Percentiles rank a stretch among this genome's conserved stretches.
These are phyloP conservation scores for Chymomyza procnemis DNA, from an alignment of 2,888 invertebrate genomes.

Conservation along the genomic window DNA sequence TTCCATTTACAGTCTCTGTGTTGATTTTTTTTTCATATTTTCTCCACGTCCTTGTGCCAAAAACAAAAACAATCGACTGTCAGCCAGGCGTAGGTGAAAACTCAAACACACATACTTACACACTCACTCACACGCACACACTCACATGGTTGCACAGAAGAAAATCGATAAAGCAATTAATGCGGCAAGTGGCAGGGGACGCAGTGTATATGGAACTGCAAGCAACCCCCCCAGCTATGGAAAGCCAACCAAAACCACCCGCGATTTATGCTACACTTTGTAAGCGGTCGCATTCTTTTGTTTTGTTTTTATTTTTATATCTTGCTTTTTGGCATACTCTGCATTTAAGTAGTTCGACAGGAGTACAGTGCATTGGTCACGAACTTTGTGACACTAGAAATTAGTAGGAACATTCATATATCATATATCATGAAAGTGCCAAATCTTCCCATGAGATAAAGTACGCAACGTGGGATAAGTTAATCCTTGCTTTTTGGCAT, in stretches of 20 bases:
- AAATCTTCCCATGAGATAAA: too few relatives aligned
- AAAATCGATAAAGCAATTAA: constrained; percentile 75
- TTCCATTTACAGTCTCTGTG: constrained; percentile 25
- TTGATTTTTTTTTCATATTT: constrained; percentile 46
- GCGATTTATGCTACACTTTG: constrained; percentile 6
- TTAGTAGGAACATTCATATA: too few relatives aligned
- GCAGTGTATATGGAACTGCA: not conserved
- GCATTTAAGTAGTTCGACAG: not conserved
- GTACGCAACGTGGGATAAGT: too few relatives aligned
- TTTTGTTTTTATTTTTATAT: constrained; percentile 18
- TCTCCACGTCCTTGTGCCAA: constrained; percentile 68
- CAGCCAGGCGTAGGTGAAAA: constrained; percentile 18
- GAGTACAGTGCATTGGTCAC: not conserved
- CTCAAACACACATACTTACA: not conserved
- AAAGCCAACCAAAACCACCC: constrained; percentile 22
- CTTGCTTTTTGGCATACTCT: not conserved
- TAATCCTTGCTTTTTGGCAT: too few relatives aligned
- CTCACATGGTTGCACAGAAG: constrained; percentile 28
- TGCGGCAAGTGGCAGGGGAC: constrained; percentile 49
- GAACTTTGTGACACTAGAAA: not conserved
- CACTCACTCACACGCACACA: not conserved
- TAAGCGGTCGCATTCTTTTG: constrained; percentile 15
- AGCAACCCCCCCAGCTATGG: too few relatives aligned
- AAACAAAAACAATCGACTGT: constrained; percentile 26
- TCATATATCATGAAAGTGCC: too few relatives aligned